Evolutionary conservation across 2,113 vertebrate genomes (phyloP), one percentile per base, ranked within the genome.

Genomic region (Vidua chalybeata): DNA sequence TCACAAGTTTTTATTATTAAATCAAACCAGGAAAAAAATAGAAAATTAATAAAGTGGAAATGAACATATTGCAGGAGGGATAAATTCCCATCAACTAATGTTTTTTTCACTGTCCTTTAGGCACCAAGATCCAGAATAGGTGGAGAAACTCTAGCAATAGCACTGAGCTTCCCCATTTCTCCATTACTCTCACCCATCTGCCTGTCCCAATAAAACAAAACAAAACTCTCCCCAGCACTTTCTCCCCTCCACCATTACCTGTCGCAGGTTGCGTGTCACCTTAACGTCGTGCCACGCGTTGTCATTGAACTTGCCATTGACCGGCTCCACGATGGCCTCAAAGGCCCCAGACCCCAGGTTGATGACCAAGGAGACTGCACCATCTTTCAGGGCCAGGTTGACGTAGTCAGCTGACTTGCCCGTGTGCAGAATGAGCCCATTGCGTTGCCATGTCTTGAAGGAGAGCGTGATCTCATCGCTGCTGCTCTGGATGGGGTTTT

Each of bases 281-380:
- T 99, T 99, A 97, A 99, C 99, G 95, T 99, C 99, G 7, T 99
- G 99, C 99, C 99, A 99, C 46, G 98, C 93, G 97, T 99, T 99
- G 98, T 99, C 99, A 94, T 99, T 99, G 98, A 99, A 99, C 97
- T 99, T 99, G 94, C 99, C 99, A 76, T 99, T 99, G 98, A 99
- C 99, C 2, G 99, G 99, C 98, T 99, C 99, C 78, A 99, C 99
- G 19, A 99, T 99, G 97, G 99, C 99, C 98, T 99, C 99, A 6
- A 99, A 99, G 97, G 99, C 99, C 87, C 99, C 99, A 11, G 99
- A 99, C 43, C 99, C 99, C 97, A 99, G 98, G 98, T 99, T 99
- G 97, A 99, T 99, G 98, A 99, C 99, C 91, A 99, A 96, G 4
- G 99, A 99, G 88, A 99, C 99, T 0, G 99, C 99, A 1, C 99